phyloP scores from a whole-genome alignment of 1,140 invertebrate genomes.

The Vollenhovia emeryi region DNA sequence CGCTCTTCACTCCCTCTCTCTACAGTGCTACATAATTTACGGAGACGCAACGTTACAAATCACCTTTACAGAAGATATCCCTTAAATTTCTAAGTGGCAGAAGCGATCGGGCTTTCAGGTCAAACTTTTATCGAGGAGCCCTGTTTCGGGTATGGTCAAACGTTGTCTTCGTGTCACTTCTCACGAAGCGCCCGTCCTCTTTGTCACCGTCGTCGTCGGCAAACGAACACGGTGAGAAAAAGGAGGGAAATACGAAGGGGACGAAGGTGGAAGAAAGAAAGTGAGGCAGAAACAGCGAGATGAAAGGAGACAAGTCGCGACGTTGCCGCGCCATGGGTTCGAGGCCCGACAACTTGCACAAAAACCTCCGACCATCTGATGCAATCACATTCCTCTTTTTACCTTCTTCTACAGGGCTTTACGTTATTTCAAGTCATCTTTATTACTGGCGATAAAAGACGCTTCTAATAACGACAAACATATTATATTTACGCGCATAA shows the following conservation, averaged over 20 bases:
- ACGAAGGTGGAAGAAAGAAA: conserved; percentile 49
- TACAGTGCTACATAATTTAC: no score
- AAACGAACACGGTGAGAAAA: conserved; percentile 34
- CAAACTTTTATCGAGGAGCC: background rate
- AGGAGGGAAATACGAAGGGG: conserved; percentile 47
- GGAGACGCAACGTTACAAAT: no score
- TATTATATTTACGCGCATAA: background rate
- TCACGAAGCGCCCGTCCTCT: conserved; percentile 47
- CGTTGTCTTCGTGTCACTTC: conserved; percentile 35
- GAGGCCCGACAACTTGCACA: conserved; percentile 66
- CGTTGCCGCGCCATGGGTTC: conserved; percentile 78
- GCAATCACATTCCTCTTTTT: conserved; percentile 64
- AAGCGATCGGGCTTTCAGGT: no score
- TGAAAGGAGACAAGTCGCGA: conserved; percentile 69
- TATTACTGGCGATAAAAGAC: background rate
- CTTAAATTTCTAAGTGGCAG: no score
- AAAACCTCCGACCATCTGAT: conserved; percentile 65
- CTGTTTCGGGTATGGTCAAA: conserved; percentile 12
- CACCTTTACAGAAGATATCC: no score
- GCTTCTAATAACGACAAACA: background rate
- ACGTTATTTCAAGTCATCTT: conserved; percentile 12
- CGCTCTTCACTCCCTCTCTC: no score
- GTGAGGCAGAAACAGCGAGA: conserved; percentile 35
- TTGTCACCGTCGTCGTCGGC: conserved; percentile 64
- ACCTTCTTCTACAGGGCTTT: background rate